phyloP scores from a whole-genome alignment of 2,888 invertebrate genomes.

The Cosmopolites sordidus region DNA sequence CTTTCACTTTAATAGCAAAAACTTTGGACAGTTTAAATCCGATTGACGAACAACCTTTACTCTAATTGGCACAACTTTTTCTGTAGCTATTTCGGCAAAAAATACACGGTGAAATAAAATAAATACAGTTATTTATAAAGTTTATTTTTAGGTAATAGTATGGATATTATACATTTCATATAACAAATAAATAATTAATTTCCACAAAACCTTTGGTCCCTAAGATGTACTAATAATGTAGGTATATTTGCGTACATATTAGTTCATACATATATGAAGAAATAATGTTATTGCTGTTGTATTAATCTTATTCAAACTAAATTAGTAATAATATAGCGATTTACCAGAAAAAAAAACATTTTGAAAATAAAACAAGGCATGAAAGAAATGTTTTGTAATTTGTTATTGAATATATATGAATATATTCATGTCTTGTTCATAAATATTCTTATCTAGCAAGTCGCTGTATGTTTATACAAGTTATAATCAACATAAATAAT shows the following conservation, averaged over 20 bases:
- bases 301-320: not conserved
- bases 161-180: conserved; percentile 23
- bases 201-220: conserved; percentile 49
- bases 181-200: conserved; percentile 44
- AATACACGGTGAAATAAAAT: not conserved
- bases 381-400: not conserved
- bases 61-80: not conserved
- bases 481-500: conserved; percentile 16
- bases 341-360: not conserved
- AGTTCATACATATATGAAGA: not conserved
- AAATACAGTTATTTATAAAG: conserved; percentile 6
- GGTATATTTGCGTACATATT: conserved; percentile 19
- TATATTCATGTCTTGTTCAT: not conserved
- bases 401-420: not conserved
- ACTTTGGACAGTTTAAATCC: no score
- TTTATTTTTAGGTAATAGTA: conserved; percentile 20
- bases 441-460: not conserved
- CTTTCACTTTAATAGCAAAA: no score
- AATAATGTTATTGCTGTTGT: not conserved
- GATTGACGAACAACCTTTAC: no score
- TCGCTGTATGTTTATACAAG: not conserved
- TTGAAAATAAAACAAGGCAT: not conserved
- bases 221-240: conserved; percentile 30
- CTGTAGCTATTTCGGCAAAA: not conserved
- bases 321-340: not conserved